Percentiles rank a stretch among this genome's conserved stretches.
phyloP scores from a whole-genome alignment of 2,797 vertebrate species.

The Mustela erminea region DNA sequence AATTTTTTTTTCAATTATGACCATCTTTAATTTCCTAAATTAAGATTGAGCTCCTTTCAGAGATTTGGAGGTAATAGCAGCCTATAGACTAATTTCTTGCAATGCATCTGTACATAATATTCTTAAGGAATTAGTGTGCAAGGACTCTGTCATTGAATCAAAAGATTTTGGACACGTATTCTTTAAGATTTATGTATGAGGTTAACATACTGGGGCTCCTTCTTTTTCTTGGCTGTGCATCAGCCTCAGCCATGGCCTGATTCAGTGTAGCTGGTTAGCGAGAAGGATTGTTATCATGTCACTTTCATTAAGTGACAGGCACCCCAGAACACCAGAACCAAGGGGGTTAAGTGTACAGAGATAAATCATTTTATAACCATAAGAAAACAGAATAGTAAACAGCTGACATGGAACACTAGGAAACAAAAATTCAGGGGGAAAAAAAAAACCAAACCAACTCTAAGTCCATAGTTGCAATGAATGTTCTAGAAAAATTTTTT shows the following conservation, averaged over 20 bases:
- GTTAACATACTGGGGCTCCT: background rate
- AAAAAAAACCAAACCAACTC: conserved; percentile 4
- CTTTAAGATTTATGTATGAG: background rate
- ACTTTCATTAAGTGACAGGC: background rate
- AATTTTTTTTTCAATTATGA: background rate
- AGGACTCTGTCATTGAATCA: background rate
- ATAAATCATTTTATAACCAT: conserved; percentile 19
- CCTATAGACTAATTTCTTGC: background rate
- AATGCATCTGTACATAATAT: background rate
- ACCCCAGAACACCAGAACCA: background rate
- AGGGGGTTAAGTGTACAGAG: background rate
- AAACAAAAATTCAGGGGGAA: background rate
- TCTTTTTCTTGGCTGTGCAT: background rate
- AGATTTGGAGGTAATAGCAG: background rate
- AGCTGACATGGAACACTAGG: background rate
- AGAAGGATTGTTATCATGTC: background rate
- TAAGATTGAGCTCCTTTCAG: background rate
- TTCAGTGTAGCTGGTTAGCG: background rate
- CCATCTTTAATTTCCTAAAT: conserved; percentile 71
- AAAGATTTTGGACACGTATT: background rate
- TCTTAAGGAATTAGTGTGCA: background rate
- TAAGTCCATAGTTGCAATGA: background rate
- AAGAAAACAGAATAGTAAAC: background rate
- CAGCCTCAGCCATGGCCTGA: background rate
- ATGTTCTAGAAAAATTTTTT: conserved; percentile 9